Evolutionary conservation across 1,140 invertebrate genomes (phyloP).

Genomic region (Gryllus bimaculatus): DNA sequence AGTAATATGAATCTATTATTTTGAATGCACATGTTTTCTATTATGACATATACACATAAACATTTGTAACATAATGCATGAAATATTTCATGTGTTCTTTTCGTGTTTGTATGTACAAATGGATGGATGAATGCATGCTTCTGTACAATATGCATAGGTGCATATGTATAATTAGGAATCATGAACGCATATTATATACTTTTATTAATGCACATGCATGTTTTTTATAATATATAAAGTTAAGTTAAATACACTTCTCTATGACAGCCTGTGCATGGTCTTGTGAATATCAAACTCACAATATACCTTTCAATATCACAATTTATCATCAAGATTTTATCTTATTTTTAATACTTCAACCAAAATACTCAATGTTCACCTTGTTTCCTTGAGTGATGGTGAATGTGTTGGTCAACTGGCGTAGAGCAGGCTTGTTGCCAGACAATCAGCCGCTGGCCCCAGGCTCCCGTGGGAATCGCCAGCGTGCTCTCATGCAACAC

Average conservation of each 20-base stretch:
- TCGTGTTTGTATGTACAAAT: too few relatives aligned
- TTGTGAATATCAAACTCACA: not conserved
- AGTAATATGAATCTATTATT: too few relatives aligned
- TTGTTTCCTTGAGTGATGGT: slow-evolving; percentile 7
- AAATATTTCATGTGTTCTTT: too few relatives aligned
- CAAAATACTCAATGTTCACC: not conserved
- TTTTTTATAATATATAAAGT: not conserved
- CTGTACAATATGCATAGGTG: too few relatives aligned
- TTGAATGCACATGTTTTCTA: too few relatives aligned
- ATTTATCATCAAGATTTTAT: too few relatives aligned
- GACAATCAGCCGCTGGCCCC: slow-evolving; percentile 18
- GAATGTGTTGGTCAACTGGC: not conserved
- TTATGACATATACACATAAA: too few relatives aligned
- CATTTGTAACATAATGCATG: too few relatives aligned
- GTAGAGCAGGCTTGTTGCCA: not conserved
- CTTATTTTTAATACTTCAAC: too few relatives aligned
- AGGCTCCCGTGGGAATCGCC: slow-evolving; percentile 28
- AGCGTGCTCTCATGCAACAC: slow-evolving; percentile 26
- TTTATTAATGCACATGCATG: not conserved
- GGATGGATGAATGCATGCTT: too few relatives aligned
- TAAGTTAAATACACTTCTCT: not conserved
- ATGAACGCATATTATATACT: too few relatives aligned
- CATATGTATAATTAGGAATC: too few relatives aligned
- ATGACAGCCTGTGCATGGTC: not conserved
- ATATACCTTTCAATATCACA: not conserved